Evolutionary conservation across 2,888 invertebrate species (phyloP), one percentile per base, ranked within the genome.

Genomic region (Megamerina dolium): DNA sequence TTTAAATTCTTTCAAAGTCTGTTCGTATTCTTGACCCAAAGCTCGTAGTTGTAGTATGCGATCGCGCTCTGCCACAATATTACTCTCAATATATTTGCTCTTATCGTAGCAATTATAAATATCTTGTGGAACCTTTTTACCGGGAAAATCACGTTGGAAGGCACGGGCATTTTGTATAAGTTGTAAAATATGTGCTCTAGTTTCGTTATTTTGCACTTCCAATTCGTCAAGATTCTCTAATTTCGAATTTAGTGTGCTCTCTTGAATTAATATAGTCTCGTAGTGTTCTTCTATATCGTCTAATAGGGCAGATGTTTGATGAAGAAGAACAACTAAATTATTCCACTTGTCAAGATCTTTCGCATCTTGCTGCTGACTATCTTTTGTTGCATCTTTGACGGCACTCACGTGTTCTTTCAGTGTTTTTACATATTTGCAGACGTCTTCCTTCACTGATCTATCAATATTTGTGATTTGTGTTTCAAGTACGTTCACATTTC

Each of bases 21-120:
- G 87, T 60, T 87, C 87, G 62, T 92, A 92, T 63, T 92, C 91
- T 58, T 89, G 88, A 2, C 85, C 83, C 39, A 91, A 70, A 0
- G 85, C 79, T 19, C 85, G 75, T 16, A 87, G 66, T 63, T 89
- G 87, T 5, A 88, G 68, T 1, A 88, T 74, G 38, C 85, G 81
- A 49, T 89, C 87, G 47, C 87, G 77, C 71, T 90, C 87, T 5
- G 77, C 74, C 21, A 76, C 75, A 8, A 90, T 80, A 16, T 76
- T 75, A 52, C 83, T 80, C 53, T 87, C 86, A 6, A 87, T 75
- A 54, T 81, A 78, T 61, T 79, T 81, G 2, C 80, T 80, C 14
- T 76, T 74, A 52, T 87, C 87, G 46, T 83, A 79, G 31, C 81
- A 77, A 10, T 67, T 64, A 59, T 82, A 83, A 1, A 85, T 74